Percentiles rank a stretch among this genome's conserved stretches.
Evolutionary conservation across 2,797 vertebrate species (phyloP).

Genomic region (Cossypha polioptera): DNA sequence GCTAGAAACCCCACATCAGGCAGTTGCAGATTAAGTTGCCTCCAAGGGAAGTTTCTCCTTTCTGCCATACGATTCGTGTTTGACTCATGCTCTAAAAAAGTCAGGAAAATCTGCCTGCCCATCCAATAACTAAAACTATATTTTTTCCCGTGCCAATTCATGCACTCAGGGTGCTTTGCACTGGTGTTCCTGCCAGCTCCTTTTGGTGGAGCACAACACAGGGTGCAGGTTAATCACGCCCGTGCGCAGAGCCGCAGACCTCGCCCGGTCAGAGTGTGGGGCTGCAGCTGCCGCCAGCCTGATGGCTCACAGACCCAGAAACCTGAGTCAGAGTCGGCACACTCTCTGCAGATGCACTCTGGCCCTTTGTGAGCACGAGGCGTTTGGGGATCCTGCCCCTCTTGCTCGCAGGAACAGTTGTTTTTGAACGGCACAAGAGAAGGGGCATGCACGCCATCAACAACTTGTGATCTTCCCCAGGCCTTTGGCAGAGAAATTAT

Average conservation of each 20-base stretch:
- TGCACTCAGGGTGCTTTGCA: not conserved
- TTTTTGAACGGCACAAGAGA: not conserved
- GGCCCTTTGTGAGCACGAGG: not conserved
- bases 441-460: not conserved
- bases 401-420: not conserved
- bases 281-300: not conserved
- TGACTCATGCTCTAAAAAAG: constrained; percentile 19
- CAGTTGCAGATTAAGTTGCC: not conserved
- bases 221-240: not conserved
- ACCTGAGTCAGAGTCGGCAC: not conserved
- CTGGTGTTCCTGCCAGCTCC: accelerated
- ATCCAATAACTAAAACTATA: not conserved
- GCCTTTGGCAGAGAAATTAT: constrained; percentile 14
- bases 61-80: not conserved
- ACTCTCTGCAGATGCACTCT: not conserved
- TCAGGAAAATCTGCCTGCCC: not conserved
- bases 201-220: not conserved
- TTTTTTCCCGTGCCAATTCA: not conserved
- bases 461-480: constrained; percentile 24
- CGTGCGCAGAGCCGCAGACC: accelerated
- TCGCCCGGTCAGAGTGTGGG: not conserved
- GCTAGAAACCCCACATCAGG: constrained; percentile 25
- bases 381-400: not conserved
- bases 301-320: not conserved
- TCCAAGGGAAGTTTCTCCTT: not conserved